A percentile compares a stretch with the other conserved stretches of the same genome.
phyloP scores from a whole-genome alignment of 2,888 invertebrate genomes.

The Formica aserva region DNA sequence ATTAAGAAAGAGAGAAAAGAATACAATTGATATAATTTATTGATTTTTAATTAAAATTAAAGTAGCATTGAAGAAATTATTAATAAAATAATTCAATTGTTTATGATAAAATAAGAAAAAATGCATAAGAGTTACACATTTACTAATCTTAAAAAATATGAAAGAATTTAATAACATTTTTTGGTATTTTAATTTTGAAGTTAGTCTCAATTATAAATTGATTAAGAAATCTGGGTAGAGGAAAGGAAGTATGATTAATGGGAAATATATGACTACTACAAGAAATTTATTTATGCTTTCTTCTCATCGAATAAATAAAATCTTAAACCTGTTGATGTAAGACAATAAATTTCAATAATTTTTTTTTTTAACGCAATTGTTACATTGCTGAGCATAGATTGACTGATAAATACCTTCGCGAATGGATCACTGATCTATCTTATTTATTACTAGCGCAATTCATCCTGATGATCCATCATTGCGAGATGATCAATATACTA shows the following conservation, averaged over 20 bases:
- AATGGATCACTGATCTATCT: constrained; percentile 8
- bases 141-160: too few relatives aligned
- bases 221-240: too few relatives aligned
- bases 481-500: constrained; percentile 36
- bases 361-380: background rate
- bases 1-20: background rate
- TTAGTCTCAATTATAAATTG: too few relatives aligned
- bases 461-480: constrained; percentile 14
- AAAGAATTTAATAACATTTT: too few relatives aligned
- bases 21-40: background rate
- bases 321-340: background rate
- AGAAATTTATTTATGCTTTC: background rate
- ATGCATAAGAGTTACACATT: too few relatives aligned
- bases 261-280: background rate
- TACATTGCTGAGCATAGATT: background rate
- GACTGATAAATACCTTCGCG: constrained; percentile 1
- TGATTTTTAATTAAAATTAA: background rate
- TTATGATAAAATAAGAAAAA: too few relatives aligned
- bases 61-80: background rate
- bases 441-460: constrained; percentile 22
- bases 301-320: background rate
- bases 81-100: background rate
- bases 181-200: too few relatives aligned
- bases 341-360: constrained; percentile 4
- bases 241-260: too few relatives aligned